Percentiles rank a stretch among this genome's conserved stretches.
Conservation (phyloP, 1,140 invertebrate species). For the Olivierus martensii region DNA sequence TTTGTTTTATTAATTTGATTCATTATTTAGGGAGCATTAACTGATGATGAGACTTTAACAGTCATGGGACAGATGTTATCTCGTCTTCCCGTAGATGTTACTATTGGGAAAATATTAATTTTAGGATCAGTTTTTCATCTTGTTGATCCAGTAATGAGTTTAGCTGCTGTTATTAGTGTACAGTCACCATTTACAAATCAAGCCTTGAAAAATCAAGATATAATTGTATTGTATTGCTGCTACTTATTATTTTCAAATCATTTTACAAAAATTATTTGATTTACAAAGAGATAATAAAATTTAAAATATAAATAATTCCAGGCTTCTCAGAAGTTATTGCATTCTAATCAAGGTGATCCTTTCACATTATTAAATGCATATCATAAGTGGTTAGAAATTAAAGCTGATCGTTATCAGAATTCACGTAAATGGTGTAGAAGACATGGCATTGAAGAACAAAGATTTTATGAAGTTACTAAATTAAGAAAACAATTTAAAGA, state of each 20-base stretch:
- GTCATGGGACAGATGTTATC: conserved; percentile 74
- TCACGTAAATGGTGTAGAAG: conserved; percentile 71
- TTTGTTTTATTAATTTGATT: too few species aligned
- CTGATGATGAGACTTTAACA: conserved; percentile 72
- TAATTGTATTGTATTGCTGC: conserved; percentile 34
- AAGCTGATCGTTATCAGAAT: conserved; percentile 32
- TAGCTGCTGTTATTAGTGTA: conserved; percentile 83
- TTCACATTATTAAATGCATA: conserved; percentile 81
- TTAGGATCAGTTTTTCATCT: conserved; percentile 20
- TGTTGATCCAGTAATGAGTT: conserved; percentile 67
- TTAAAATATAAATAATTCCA: conserved; percentile 28
- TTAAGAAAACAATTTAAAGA: conserved; percentile 76
- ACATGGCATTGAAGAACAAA: conserved; percentile 82
- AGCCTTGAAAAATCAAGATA: conserved; percentile 70
- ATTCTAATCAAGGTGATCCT: conserved; percentile 90
- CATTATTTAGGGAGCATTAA: conserved; percentile 55
- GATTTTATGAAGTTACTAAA: conserved; percentile 93
- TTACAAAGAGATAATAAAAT: too few species aligned
- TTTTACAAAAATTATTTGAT: too few species aligned
- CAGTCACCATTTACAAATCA: conserved; percentile 83
- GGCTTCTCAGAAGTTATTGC: conserved; percentile 59
- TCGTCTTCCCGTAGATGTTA: conserved; percentile 83
- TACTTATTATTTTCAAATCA: background rate
- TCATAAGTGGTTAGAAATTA: conserved; percentile 74
- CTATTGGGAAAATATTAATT: conserved; percentile 75